Conservation (phyloP, 2,113 vertebrate species). For the Dicentrarchus labrax region DNA sequence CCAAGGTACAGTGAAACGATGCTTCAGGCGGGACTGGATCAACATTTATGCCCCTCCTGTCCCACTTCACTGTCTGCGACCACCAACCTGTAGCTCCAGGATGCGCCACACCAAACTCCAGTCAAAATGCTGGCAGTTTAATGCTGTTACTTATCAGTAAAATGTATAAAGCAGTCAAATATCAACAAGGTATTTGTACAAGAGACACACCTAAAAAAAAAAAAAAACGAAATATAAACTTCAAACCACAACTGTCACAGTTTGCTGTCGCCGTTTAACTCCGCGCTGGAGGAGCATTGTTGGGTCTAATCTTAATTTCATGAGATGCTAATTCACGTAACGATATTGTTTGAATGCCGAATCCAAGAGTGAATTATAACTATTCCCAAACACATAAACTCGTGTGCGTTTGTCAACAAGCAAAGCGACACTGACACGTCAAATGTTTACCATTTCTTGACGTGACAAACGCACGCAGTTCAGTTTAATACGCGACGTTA, state of each 20-base stretch:
- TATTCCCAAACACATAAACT: background rate
- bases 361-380: background rate
- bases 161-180: background rate
- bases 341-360: background rate
- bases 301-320: background rate
- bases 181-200: too few species aligned
- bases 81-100: constrained; percentile 1
- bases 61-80: background rate
- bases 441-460: background rate
- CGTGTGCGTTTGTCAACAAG: background rate
- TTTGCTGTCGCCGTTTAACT: background rate
- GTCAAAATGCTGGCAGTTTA: background rate
- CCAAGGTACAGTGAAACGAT: background rate
- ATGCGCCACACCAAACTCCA: background rate
- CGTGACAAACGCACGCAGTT: background rate
- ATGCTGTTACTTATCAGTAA: rapidly evolving
- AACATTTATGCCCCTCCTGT: background rate
- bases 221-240: background rate
- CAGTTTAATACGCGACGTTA: too few species aligned
- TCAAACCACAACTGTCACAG: background rate
- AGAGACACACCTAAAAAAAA: background rate
- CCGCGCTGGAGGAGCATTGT: background rate
- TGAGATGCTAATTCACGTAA: background rate
- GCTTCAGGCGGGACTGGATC: background rate
- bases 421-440: background rate